phyloP scores from a whole-genome alignment of 1,140 invertebrate genomes.

The Caligus rogercresseyi region DNA sequence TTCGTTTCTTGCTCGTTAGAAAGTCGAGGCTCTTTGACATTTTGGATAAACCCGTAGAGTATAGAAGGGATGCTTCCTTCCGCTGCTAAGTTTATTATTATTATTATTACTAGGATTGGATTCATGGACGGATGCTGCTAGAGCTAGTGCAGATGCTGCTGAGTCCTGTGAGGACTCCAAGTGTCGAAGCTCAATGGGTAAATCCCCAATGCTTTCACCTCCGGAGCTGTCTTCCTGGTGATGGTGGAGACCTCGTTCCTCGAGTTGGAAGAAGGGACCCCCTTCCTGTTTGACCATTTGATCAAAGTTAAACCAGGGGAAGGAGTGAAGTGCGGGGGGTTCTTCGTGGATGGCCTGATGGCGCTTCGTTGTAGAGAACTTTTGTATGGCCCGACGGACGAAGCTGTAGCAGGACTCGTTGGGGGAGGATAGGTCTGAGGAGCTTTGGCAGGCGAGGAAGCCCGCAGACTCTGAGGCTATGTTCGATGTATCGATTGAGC shows the following conservation, averaged over 20 bases:
- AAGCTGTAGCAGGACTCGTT: slow-evolving; percentile 88
- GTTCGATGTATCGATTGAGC: not conserved
- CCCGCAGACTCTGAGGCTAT: not conserved
- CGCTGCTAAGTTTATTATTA: not conserved
- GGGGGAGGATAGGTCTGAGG: slow-evolving; percentile 65
- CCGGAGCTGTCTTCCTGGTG: slow-evolving; percentile 1
- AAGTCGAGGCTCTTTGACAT: not conserved
- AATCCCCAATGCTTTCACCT: slow-evolving; percentile 6
- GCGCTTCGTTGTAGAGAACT: not conserved
- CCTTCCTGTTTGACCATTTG: not conserved
- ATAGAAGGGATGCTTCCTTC: not conserved
- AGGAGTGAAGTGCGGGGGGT: not conserved
- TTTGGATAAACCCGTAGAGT: not conserved
- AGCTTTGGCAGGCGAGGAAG: slow-evolving; percentile 42
- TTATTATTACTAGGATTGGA: not conserved
- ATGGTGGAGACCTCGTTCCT: not conserved
- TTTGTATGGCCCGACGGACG: slow-evolving; percentile 62
- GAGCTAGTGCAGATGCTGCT: too few species aligned
- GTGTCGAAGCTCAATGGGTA: slow-evolving; percentile 18
- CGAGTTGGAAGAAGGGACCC: not conserved
- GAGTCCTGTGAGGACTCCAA: slow-evolving; percentile 1
- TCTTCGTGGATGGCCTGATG: not conserved
- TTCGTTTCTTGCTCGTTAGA: not conserved
- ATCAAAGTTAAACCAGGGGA: not conserved
- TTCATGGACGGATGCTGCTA: not conserved